Conservation (phyloP, 2,888 invertebrate genomes). For the Cactoblastis cactorum region DNA sequence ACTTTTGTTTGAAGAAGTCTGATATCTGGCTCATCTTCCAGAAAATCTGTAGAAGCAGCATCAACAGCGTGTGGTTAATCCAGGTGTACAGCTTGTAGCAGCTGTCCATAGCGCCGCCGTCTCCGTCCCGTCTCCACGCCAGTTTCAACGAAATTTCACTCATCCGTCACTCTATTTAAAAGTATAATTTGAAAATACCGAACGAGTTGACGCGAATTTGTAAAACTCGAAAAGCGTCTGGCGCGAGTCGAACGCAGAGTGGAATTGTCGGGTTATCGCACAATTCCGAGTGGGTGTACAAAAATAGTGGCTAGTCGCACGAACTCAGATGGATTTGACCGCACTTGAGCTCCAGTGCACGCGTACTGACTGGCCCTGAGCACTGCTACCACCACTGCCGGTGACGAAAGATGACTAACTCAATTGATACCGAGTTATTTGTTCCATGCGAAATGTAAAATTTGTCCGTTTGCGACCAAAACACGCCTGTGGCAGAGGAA, state of each 20-base stretch:
- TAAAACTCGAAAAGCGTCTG: conserved; percentile 33
- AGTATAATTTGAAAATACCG: conserved; percentile 35
- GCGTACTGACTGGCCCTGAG: conserved; percentile 62
- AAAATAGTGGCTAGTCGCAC: conserved; percentile 47
- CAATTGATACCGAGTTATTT: conserved; percentile 47
- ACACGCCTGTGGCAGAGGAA: background rate
- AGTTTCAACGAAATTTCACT: conserved; percentile 64
- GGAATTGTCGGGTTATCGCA: conserved; percentile 49
- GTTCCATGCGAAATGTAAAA: conserved; percentile 37
- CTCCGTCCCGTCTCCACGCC: conserved; percentile 55
- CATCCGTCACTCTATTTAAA: conserved; percentile 62
- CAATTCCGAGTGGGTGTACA: conserved; percentile 38
- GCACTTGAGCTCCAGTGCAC: conserved; percentile 58
- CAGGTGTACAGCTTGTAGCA: conserved; percentile 71
- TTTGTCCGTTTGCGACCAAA: conserved; percentile 22
- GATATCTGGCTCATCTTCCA: conserved; percentile 75
- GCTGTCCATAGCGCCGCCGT: conserved; percentile 64
- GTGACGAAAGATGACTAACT: conserved; percentile 71
- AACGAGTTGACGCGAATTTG: conserved; percentile 18
- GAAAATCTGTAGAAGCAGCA: conserved; percentile 71
- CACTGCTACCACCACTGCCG: conserved; percentile 38
- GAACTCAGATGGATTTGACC: conserved; percentile 46
- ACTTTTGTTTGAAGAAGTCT: conserved; percentile 69
- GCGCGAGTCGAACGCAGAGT: conserved; percentile 36
- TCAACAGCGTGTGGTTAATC: conserved; percentile 68